Conservation (phyloP, 2,888 invertebrate genomes). For the Hypena proboscidalis region DNA sequence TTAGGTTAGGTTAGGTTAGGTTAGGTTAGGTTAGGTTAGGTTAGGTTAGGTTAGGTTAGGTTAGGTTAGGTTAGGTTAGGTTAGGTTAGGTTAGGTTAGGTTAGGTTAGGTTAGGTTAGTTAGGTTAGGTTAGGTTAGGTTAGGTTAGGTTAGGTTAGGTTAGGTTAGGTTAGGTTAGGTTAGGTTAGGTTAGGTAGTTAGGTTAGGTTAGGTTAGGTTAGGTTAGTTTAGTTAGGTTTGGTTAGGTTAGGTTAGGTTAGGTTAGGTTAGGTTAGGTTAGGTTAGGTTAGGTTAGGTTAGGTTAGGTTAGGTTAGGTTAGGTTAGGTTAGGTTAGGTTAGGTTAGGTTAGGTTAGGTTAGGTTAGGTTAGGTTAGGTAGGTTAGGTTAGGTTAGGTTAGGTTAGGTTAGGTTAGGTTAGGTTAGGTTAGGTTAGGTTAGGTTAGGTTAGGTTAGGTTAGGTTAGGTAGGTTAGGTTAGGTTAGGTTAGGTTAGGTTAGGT, state of each 20-base stretch:
- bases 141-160: slow-evolving; percentile 17
- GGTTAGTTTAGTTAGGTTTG: slow-evolving; percentile 19
- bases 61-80: not conserved
- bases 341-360: slow-evolving; percentile 9
- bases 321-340: slow-evolving; percentile 3
- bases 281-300: slow-evolving; percentile 13
- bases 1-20: slow-evolving; percentile 5
- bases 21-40: slow-evolving; percentile 3
- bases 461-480: slow-evolving; percentile 12
- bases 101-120: slow-evolving; percentile 16
- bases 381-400: slow-evolving; percentile 7
- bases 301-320: slow-evolving; percentile 6
- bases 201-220: slow-evolving; percentile 16
- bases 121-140: slow-evolving; percentile 16
- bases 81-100: not conserved
- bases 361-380: slow-evolving; percentile 6
- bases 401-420: slow-evolving; percentile 12
- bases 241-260: slow-evolving; percentile 17
- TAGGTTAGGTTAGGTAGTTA: slow-evolving; percentile 20
- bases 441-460: slow-evolving; percentile 10
- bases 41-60: slow-evolving; percentile 1
- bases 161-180: slow-evolving; percentile 18
- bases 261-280: slow-evolving; percentile 20
- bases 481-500: slow-evolving; percentile 11
- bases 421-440: slow-evolving; percentile 14